These are phyloP conservation scores for Hephaestus fuliginosus DNA, from an alignment of 2,797 vertebrate genomes.

Conservation along the genomic window DNA sequence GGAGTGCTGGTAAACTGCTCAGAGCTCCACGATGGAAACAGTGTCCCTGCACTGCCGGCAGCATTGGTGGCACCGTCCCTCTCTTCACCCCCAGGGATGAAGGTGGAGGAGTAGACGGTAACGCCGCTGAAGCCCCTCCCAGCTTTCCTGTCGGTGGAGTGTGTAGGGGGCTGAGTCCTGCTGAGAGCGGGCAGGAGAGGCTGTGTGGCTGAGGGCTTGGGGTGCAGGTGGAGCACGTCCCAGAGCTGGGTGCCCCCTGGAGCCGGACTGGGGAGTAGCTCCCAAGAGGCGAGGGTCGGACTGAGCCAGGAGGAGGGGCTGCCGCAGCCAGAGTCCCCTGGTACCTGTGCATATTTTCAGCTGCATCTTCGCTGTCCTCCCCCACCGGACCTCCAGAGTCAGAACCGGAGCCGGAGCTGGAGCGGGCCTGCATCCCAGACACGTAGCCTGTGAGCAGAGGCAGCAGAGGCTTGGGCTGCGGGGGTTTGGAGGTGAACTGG, in stretches of 20 bases:
- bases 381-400: constrained; percentile 66
- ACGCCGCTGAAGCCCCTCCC: constrained; percentile 15
- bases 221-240: constrained; percentile 90
- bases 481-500: constrained; percentile 88
- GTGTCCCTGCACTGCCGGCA: constrained; percentile 79
- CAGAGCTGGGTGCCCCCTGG: constrained; percentile 85
- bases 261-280: constrained; percentile 94
- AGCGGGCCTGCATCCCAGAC: constrained; percentile 88
- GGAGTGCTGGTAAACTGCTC: constrained; percentile 69
- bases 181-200: constrained; percentile 86
- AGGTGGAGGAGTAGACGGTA: constrained; percentile 69
- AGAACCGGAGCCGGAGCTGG: constrained; percentile 52
- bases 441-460: constrained; percentile 90
- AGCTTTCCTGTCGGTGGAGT: constrained; percentile 69
- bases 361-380: constrained; percentile 64
- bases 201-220: constrained; percentile 86
- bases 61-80: constrained; percentile 68
- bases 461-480: constrained; percentile 87
- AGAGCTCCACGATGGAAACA: constrained; percentile 83
- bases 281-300: constrained; percentile 93
- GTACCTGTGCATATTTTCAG: constrained; percentile 52
- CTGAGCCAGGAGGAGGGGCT: constrained; percentile 84
- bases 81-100: constrained; percentile 77
- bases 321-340: constrained; percentile 21
- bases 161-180: constrained; percentile 77